Base-by-base conservation (phyloP, 1,140 invertebrate species). In the Drosophila elegans region DNA sequence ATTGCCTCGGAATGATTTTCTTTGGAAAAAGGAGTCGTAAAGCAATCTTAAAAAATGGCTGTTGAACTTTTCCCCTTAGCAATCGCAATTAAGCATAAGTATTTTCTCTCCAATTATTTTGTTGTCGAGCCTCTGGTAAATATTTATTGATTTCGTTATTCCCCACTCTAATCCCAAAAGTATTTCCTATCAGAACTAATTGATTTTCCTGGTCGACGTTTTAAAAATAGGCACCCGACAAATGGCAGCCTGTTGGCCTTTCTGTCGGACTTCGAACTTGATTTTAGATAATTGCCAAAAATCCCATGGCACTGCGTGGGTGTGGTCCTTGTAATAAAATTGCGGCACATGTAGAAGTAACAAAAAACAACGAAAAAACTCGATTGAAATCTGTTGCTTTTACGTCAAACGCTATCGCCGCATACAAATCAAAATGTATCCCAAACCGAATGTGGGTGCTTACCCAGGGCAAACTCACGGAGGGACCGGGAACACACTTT, bases 371-470 rank as follows among this genome's bases (percentile, higher is more conserved):
- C 25, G 25, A 64, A 62, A 63, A 72, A 71, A 57, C 21, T 34
- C 46, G 34, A 45, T 32, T 34, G 46, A 86, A 88, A 88, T 88
- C 83, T 88, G 83, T 88, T 89, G 83, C 83, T 84, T 84, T 71
- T 88, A 89, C 83, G 83, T 89, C 83, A 88, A 88, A 63, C 83
- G 83, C 53, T 88, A 88, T 89, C 83, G 55, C 49, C 39, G 36
- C 54, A 59, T 42, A 79, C 55, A 89, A 88, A 88, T 88, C 83
- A 88, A 72, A 81, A 80, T 66, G 61, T 67, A 61, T 64, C 56
- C 52, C 25, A 62, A 78, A 55, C 63, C 25, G 36, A 41, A 68
- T 29, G 56, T 48, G 57, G 44, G 57, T 42, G 32, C 63, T 60
- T 42, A 38, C 16, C 25, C 67, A 64, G 52, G 48, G 66, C 59